A percentile compares a stretch with the other conserved stretches of the same genome.
Conservation (phyloP, 23 tunicate species). For the Halocynthia aurantium region DNA sequence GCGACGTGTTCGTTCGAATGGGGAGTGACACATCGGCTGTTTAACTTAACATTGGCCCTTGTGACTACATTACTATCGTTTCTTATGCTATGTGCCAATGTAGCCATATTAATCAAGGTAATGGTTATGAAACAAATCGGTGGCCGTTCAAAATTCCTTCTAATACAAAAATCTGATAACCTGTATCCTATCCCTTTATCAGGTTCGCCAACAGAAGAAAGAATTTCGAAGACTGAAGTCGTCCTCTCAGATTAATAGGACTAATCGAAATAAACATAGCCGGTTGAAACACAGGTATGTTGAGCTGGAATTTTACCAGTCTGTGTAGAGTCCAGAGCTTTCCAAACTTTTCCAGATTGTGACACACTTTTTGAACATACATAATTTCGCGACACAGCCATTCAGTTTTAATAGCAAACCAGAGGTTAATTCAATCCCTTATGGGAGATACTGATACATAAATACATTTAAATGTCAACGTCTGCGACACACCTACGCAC, state of each 20-base stretch:
- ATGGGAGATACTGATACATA: too few species aligned
- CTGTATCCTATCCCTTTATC: neutral
- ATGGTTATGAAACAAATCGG: neutral
- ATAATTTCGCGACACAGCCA: too few species aligned
- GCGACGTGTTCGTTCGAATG: conserved; percentile 47
- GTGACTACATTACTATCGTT: conserved; percentile 14
- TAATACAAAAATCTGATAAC: neutral
- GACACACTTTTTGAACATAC: too few species aligned
- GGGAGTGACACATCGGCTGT: conserved; percentile 37
- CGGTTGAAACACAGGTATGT: too few species aligned
- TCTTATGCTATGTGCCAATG: conserved; percentile 34
- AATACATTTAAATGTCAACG: too few species aligned
- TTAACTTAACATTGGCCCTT: conserved; percentile 24
- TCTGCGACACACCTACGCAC: too few species aligned
- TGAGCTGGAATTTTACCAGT: too few species aligned
- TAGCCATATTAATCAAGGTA: conserved; percentile 42
- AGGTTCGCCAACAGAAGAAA: conserved; percentile 1
- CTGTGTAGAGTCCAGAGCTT: too few species aligned
- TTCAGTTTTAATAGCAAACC: too few species aligned
- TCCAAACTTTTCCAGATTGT: too few species aligned
- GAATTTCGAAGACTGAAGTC: neutral
- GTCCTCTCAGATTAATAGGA: neutral
- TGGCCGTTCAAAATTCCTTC: neutral
- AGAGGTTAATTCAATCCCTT: too few species aligned
- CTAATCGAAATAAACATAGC: too few species aligned